These are phyloP conservation scores for Heliconius melpomene DNA, from an alignment of 1,140 invertebrate genomes.

Conservation along the genomic window DNA sequence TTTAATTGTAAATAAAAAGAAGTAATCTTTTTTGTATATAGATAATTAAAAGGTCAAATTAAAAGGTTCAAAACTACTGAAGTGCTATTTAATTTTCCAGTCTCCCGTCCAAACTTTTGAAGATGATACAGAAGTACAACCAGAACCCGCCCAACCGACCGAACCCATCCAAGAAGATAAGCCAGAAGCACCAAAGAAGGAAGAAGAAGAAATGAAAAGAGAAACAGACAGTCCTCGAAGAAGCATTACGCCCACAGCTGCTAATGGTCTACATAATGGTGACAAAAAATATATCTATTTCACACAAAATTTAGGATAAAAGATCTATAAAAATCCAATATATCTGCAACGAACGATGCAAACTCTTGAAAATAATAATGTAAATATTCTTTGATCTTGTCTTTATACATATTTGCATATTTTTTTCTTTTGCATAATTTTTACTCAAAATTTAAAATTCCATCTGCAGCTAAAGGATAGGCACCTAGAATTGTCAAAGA, in stretches of 20 bases:
- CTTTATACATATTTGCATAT: too few species aligned
- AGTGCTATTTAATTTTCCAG: conserved; percentile 41
- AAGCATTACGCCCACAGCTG: conserved; percentile 72
- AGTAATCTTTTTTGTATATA: too few species aligned
- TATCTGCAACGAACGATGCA: too few species aligned
- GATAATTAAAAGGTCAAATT: background rate
- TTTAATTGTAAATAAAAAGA: too few species aligned
- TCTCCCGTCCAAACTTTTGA: conserved; percentile 58
- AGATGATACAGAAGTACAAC: conserved; percentile 55
- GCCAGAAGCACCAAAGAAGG: conserved; percentile 56
- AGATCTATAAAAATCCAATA: too few species aligned
- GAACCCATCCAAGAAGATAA: conserved; percentile 58
- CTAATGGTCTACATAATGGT: conserved; percentile 58
- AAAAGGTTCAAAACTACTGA: background rate
- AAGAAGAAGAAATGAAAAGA: conserved; percentile 69
- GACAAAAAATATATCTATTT: conserved; percentile 15
- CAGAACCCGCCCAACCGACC: conserved; percentile 47
- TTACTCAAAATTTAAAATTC: too few species aligned
- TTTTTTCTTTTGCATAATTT: too few species aligned
- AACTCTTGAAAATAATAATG: too few species aligned
- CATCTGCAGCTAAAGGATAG: too few species aligned
- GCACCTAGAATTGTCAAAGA: too few species aligned
- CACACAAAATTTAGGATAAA: too few species aligned
- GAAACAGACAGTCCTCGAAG: conserved; percentile 74
- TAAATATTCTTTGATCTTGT: too few species aligned